Conservation (phyloP, 2,888 invertebrate species). For the Sinohyriopsis cumingii region DNA sequence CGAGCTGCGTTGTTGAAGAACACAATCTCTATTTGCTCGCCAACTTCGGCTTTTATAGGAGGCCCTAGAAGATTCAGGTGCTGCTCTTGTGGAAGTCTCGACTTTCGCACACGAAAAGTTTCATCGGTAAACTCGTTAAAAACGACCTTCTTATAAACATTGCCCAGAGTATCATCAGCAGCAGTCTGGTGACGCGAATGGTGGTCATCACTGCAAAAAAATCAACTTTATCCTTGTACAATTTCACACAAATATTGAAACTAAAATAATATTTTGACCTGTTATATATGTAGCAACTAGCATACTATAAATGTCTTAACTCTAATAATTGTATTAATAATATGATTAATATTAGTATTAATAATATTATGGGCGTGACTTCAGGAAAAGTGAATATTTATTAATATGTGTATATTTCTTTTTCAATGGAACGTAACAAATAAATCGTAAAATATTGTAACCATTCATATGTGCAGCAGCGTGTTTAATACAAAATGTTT, state of each 20-base stretch:
- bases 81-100: slow-evolving; percentile 29
- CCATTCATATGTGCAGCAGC: too few relatives aligned
- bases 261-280: background rate
- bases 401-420: too few relatives aligned
- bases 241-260: background rate
- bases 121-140: slow-evolving; percentile 47
- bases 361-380: too few relatives aligned
- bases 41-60: slow-evolving; percentile 46
- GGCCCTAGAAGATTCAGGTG: slow-evolving; percentile 53
- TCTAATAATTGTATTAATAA: too few relatives aligned
- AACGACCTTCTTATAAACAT: slow-evolving; percentile 46
- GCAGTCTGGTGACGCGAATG: slow-evolving; percentile 30
- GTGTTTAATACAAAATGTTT: too few relatives aligned
- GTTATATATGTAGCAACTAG: background rate
- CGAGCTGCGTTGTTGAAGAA: slow-evolving; percentile 45
- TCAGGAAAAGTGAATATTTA: too few relatives aligned
- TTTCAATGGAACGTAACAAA: too few relatives aligned
- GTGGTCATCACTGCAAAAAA: slow-evolving; percentile 25
- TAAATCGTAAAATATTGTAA: too few relatives aligned
- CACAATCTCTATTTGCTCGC: slow-evolving; percentile 42
- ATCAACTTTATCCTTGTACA: background rate
- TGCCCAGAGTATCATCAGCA: slow-evolving; percentile 35
- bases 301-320: too few relatives aligned
- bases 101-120: slow-evolving; percentile 26
- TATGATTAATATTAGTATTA: too few relatives aligned